phyloP scores from a whole-genome alignment of 2,888 invertebrate genomes.

The Cryptus armator region DNA sequence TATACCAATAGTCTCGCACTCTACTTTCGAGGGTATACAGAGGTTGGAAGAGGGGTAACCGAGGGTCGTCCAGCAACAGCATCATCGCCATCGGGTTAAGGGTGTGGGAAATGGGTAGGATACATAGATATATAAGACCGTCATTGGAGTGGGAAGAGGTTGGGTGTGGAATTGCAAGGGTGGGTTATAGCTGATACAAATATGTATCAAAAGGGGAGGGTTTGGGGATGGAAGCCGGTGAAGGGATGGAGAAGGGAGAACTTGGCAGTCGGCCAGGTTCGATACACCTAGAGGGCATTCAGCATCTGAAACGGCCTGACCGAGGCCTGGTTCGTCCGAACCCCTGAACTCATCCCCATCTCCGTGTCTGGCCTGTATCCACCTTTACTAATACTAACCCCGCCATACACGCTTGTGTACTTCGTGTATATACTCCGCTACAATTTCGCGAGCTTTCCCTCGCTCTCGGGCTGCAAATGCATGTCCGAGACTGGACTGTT shows the following conservation, averaged over 20 bases:
- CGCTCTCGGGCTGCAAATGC: slow-evolving; percentile 1
- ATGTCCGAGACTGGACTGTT: slow-evolving; percentile 19
- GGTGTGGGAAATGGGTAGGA: slow-evolving; percentile 14
- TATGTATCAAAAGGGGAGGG: slow-evolving; percentile 61
- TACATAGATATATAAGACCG: slow-evolving; percentile 22
- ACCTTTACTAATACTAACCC: slow-evolving; percentile 21
- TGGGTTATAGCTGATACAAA: slow-evolving; percentile 63
- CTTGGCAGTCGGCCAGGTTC: slow-evolving; percentile 62
- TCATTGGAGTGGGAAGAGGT: slow-evolving; percentile 30
- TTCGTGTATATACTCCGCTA: background rate
- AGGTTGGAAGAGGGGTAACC: slow-evolving; percentile 17
- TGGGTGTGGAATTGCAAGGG: slow-evolving; percentile 54
- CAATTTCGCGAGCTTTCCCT: slow-evolving; percentile 9
- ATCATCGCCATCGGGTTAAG: slow-evolving; percentile 48
- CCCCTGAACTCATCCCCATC: slow-evolving; percentile 22
- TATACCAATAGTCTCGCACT: slow-evolving; percentile 27
- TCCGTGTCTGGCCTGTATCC: slow-evolving; percentile 43
- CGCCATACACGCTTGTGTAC: background rate
- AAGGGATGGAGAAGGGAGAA: slow-evolving; percentile 43
- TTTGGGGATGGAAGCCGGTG: slow-evolving; percentile 31
- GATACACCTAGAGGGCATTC: slow-evolving; percentile 59
- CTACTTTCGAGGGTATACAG: slow-evolving; percentile 8
- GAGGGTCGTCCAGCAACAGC: slow-evolving; percentile 27
- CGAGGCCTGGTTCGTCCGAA: slow-evolving; percentile 21
- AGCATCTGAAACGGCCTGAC: slow-evolving; percentile 54